Percentiles rank a stretch among this genome's conserved stretches.
These are phyloP conservation scores for Neofelis nebulosa DNA, from an alignment of 2,113 vertebrate genomes.

Conservation along the genomic window DNA sequence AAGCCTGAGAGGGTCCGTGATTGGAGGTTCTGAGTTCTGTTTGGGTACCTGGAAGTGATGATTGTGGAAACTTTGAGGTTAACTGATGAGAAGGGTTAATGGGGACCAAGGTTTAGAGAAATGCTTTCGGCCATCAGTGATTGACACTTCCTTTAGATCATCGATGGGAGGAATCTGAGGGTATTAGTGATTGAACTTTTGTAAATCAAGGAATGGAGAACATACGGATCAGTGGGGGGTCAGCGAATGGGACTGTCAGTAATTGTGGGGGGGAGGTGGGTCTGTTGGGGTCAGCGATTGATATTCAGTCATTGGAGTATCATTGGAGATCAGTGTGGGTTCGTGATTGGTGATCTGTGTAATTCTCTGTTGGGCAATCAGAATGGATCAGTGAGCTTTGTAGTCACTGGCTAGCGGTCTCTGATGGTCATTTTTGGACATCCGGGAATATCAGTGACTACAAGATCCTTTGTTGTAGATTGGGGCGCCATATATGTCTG, in stretches of 20 bases:
- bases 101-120: not conserved
- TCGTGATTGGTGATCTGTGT: not conserved
- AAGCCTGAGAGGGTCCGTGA: not conserved
- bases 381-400: not conserved
- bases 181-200: not conserved
- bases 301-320: not conserved
- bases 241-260: not conserved
- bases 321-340: not conserved
- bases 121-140: not conserved
- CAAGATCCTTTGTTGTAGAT: not conserved
- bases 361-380: not conserved
- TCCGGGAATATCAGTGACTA: not conserved
- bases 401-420: not conserved
- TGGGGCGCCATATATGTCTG: not conserved
- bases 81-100: not conserved
- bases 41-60: not conserved
- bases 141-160: not conserved
- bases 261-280: not conserved
- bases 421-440: not conserved
- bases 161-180: not conserved
- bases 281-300: not conserved
- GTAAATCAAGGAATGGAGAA: not conserved
- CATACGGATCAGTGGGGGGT: not conserved
- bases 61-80: constrained; percentile 11
- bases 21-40: not conserved